Base-by-base conservation (phyloP, 2,797 vertebrate genomes). In the Danio aesculapii region DNA sequence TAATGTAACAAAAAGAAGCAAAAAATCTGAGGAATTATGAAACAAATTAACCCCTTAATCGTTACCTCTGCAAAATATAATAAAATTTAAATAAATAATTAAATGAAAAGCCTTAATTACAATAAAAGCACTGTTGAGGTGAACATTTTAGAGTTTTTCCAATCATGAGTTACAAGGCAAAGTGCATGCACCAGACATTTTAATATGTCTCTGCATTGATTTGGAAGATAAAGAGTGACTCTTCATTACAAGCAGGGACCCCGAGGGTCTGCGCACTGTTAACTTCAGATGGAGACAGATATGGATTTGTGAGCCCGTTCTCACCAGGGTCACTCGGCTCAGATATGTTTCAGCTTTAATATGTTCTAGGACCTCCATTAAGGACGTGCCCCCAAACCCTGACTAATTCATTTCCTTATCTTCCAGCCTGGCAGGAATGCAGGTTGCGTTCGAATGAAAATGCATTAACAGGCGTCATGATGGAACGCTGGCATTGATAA, bases 161-260 rank as follows among this genome's bases (percentile, higher is more conserved):
- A 81, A 75, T 78, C 77, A 81, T 47, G 77, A 85, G 52, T 58
- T 19, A 62, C 57, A 75, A 77, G 75, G 58, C 39, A 19, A 30
- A 58, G 66, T 53, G 62, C 76, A 71, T 17, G 44, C 59, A 75
- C 73, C 77, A 75, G 84, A 78, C 77, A 75, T 85, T 87, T 84
- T 84, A 86, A 87, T 87, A 84, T 84, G 81, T 69, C 84, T 84
- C 62, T 6, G 67, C 70, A 87, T 83, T 86, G 84, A 87, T 87
- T 87, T 83, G 79, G 81, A 79, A 84, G 84, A 85, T 87, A 87
- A 86, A 85, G 62, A 84, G 81, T 66, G 49, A 71, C 81, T 86
- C 77, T 86, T 86, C 77, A 87, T 87, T 86, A 86, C 76, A 77
- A 83, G 58, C 77, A 69, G 69, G 58, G 55, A 79, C 75, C 86